Conservation (phyloP, 1,140 invertebrate species). For the Metaphire vulgaris region DNA sequence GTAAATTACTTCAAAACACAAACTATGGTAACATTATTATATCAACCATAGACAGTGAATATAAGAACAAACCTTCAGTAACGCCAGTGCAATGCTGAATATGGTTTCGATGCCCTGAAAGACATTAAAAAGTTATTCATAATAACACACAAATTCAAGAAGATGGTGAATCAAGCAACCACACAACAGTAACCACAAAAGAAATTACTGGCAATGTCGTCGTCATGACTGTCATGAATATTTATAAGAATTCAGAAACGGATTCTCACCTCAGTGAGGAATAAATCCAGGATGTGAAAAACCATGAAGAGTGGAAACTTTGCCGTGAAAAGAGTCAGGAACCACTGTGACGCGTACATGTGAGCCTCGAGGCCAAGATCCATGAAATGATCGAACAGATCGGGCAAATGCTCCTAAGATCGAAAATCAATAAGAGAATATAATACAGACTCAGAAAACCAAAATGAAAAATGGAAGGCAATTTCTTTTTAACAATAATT, state of each 20-base stretch:
- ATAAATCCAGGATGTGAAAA: constrained; percentile 94
- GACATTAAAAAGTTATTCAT: constrained; percentile 17
- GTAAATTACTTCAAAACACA: too few relatives aligned
- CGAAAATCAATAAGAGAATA: constrained; percentile 36
- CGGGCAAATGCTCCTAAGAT: constrained; percentile 76
- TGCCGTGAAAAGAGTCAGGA: constrained; percentile 95
- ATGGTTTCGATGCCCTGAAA: constrained; percentile 80
- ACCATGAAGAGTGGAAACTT: constrained; percentile 96
- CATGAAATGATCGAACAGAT: constrained; percentile 81
- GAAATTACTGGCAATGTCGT: too few relatives aligned
- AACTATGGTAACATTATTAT: too few relatives aligned
- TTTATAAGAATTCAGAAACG: too few relatives aligned
- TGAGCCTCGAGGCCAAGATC: constrained; percentile 90
- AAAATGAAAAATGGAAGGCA: too few relatives aligned
- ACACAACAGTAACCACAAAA: too few relatives aligned
- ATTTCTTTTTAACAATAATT: too few relatives aligned
- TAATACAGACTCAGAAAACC: too few relatives aligned
- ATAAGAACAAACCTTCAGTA: constrained; percentile 77
- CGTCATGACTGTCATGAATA: too few relatives aligned
- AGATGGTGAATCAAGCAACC: too few relatives aligned
- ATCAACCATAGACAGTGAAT: too few relatives aligned
- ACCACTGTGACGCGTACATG: constrained; percentile 99
- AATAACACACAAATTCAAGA: not conserved
- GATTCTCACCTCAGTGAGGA: constrained; percentile 60
- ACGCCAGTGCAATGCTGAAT: constrained; percentile 88